Evolutionary conservation across 1,140 invertebrate species (phyloP).

Genomic region (Musca vetustissima): DNA sequence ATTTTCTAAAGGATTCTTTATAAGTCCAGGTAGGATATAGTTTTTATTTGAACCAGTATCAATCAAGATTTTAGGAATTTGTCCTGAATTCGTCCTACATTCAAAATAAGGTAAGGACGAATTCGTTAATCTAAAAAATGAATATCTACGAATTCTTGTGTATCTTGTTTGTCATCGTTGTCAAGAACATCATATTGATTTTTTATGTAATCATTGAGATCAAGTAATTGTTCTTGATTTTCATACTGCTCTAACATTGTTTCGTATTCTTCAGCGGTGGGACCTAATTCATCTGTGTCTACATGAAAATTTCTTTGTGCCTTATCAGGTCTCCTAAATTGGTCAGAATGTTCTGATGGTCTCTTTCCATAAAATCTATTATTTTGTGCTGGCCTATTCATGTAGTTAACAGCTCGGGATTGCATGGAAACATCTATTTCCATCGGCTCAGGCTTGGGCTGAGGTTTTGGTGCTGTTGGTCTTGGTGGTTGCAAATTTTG

Average conservation of each 20-base stretch:
- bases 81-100: constrained; percentile 14
- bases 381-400: too few relatives aligned
- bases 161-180: too few relatives aligned
- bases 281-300: too few relatives aligned
- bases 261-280: too few relatives aligned
- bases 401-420: background rate
- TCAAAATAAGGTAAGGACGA: constrained; percentile 21
- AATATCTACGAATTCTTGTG: background rate
- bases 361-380: too few relatives aligned
- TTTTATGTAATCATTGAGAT: too few relatives aligned
- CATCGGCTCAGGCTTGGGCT: constrained; percentile 29
- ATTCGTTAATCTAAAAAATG: constrained; percentile 26
- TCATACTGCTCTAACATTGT: too few relatives aligned
- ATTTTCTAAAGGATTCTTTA: constrained; percentile 21
- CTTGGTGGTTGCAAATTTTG: too few relatives aligned
- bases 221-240: too few relatives aligned
- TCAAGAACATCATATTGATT: too few relatives aligned
- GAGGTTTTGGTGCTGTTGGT: too few relatives aligned
- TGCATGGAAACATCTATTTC: constrained; percentile 27
- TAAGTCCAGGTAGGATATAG: constrained; percentile 19
- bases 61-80: constrained; percentile 25
- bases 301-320: background rate
- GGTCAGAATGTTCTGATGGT: too few relatives aligned
- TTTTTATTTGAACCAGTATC: constrained; percentile 28
- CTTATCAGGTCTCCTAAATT: background rate